Evolutionary conservation across 2,888 invertebrate genomes (phyloP).

Genomic region (Mesochorus sp.): DNA sequence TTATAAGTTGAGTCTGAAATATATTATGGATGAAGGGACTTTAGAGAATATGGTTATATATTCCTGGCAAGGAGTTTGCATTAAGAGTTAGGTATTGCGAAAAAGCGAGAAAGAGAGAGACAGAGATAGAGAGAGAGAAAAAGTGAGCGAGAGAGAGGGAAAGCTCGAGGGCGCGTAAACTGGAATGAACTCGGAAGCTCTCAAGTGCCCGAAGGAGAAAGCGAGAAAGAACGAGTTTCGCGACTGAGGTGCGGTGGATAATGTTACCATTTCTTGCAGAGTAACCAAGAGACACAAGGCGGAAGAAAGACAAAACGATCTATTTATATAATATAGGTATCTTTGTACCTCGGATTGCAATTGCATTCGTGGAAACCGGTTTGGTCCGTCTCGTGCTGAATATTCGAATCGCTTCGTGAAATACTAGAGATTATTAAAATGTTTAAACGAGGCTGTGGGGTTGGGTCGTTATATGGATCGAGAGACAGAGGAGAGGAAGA

Average conservation of each 20-base stretch:
- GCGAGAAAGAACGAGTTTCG: neutral
- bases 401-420: conserved; percentile 75
- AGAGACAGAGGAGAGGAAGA: conserved; percentile 44
- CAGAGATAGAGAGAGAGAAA: too few species aligned
- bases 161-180: conserved; percentile 9
- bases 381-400: conserved; percentile 60
- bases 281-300: conserved; percentile 20
- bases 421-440: conserved; percentile 79
- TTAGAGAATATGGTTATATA: conserved; percentile 2
- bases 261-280: conserved; percentile 22
- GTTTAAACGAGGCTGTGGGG: conserved; percentile 76
- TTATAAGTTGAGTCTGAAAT: neutral
- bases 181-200: conserved; percentile 37
- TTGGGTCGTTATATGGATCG: conserved; percentile 70
- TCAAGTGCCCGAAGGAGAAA: conserved; percentile 17
- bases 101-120: neutral
- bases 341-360: conserved; percentile 15
- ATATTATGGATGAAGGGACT: neutral
- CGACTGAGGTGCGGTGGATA: neutral
- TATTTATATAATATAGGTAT: conserved; percentile 13
- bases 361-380: conserved; percentile 46
- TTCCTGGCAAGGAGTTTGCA: conserved; percentile 10
- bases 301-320: neutral
- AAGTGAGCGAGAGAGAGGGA: neutral
- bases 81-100: conserved; percentile 22